phyloP scores from a whole-genome alignment of 2,797 vertebrate genomes.

The Megalops cyprinoides region DNA sequence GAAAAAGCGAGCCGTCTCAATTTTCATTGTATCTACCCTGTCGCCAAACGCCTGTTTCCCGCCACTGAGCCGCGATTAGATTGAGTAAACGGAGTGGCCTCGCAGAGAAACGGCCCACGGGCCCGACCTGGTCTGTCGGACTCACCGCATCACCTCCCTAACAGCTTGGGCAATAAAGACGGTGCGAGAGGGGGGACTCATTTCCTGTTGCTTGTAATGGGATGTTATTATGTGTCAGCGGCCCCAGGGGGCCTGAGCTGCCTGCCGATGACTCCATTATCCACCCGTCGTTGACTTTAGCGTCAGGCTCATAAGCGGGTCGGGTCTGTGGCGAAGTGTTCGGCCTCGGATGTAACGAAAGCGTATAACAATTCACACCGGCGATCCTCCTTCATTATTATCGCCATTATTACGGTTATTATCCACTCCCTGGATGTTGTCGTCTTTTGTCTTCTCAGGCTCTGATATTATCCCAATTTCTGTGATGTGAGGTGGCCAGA shows the following conservation, averaged over 20 bases:
- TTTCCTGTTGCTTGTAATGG: not conserved
- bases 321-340: not conserved
- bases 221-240: not conserved
- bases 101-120: not conserved
- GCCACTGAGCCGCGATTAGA: not conserved
- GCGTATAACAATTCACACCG: too few relatives aligned
- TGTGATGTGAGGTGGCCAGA: too few relatives aligned
- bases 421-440: too few relatives aligned
- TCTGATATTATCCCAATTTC: too few relatives aligned
- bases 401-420: not conserved
- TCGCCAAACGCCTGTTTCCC: not conserved
- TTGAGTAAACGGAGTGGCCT: not conserved
- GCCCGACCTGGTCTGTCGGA: not conserved
- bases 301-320: not conserved
- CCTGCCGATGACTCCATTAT: too few relatives aligned
- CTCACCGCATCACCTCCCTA: not conserved
- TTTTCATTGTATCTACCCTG: not conserved
- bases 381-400: not conserved
- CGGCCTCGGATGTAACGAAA: not conserved
- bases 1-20: not conserved
- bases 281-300: not conserved
- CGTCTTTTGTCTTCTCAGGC: too few relatives aligned
- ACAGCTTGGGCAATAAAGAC: not conserved
- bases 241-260: not conserved
- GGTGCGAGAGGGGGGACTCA: not conserved